Conservation (phyloP, 2,797 vertebrate species). For the Melopsittacus undulatus region DNA sequence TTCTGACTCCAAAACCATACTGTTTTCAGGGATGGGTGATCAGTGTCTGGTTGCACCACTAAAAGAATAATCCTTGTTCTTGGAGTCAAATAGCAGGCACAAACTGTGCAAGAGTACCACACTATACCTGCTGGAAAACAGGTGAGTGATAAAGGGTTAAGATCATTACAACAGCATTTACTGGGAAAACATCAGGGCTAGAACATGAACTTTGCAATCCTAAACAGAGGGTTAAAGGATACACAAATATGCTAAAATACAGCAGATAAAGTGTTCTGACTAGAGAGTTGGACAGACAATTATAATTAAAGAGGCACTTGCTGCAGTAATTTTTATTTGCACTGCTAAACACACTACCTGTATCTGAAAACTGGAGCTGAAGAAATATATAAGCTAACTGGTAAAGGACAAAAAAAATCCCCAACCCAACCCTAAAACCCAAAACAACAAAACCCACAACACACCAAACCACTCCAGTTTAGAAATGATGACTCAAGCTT, state of each 20-base stretch:
- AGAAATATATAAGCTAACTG: background rate
- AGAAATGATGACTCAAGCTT: background rate
- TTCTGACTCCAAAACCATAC: background rate
- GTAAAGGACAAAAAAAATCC: background rate
- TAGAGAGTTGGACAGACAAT: background rate
- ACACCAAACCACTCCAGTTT: background rate
- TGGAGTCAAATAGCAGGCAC: background rate
- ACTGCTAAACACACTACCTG: background rate
- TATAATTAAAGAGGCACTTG: background rate
- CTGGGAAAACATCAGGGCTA: background rate
- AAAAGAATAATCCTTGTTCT: background rate
- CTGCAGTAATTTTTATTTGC: background rate
- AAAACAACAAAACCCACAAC: background rate
- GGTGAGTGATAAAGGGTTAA: background rate
- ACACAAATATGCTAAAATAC: background rate
- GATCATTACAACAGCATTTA: background rate
- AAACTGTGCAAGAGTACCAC: background rate
- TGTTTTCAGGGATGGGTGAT: background rate
- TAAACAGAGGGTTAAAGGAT: background rate
- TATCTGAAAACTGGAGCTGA: background rate
- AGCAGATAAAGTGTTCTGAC: background rate
- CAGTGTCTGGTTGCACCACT: background rate
- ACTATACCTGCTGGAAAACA: background rate
- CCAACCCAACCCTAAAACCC: fast-evolving
- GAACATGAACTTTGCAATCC: background rate